Evolutionary conservation across 2,797 vertebrate species (phyloP).

Genomic region (Cyprinodon diabolis): DNA sequence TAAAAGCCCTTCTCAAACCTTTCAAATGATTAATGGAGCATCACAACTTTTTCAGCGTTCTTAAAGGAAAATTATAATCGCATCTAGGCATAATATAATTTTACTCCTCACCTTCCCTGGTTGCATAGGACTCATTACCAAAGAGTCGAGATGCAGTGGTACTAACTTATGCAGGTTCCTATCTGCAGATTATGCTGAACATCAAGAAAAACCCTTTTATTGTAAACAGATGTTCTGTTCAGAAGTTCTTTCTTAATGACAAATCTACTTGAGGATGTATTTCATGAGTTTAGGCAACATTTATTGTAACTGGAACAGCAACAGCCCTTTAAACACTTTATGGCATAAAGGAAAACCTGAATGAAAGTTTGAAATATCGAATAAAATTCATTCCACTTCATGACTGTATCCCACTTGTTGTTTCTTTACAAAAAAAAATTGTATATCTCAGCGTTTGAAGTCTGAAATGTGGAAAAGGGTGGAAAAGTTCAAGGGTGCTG

Average conservation of each 20-base stretch:
- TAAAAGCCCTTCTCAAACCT: not conserved
- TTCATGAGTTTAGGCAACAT: not conserved
- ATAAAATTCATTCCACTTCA: no score
- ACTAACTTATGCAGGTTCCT: not conserved
- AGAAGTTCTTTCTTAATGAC: not conserved
- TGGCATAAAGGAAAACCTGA: not conserved
- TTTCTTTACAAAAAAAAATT: no score
- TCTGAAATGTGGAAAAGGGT: no score
- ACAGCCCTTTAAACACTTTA: not conserved
- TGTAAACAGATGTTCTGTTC: not conserved
- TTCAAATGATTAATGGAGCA: not conserved
- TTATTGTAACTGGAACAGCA: not conserved
- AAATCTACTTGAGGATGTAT: not conserved
- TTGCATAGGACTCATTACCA: not conserved
- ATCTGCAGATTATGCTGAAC: not conserved
- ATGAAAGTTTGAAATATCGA: no score
- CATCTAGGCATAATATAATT: not conserved
- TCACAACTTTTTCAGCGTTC: not conserved
- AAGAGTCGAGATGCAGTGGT: not conserved
- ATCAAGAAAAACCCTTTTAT: not conserved
- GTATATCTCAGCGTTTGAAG: no score
- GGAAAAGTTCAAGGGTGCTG: no score
- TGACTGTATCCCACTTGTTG: no score
- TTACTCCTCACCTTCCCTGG: not conserved
- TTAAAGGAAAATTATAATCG: not conserved